Percentiles rank a stretch among this genome's conserved stretches.
Evolutionary conservation across 2,888 invertebrate species (phyloP).

Genomic region (Patella ulyssiponensis): DNA sequence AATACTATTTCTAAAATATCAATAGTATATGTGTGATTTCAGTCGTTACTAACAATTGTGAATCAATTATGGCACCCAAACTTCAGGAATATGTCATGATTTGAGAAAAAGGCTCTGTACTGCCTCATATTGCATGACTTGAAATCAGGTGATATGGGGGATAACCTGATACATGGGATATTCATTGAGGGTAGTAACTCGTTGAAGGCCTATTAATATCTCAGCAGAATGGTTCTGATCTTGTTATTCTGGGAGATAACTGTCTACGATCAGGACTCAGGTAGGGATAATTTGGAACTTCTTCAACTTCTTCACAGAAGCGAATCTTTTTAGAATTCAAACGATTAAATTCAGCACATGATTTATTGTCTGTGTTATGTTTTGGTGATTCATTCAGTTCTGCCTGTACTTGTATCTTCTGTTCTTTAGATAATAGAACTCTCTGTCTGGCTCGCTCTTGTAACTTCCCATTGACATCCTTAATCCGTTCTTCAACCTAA

Average conservation of each 20-base stretch:
- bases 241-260: neutral
- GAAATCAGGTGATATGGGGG: too few relatives aligned
- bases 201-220: too few relatives aligned
- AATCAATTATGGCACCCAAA: too few relatives aligned
- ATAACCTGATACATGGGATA: too few relatives aligned
- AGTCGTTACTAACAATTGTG: too few relatives aligned
- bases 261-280: neutral
- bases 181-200: too few relatives aligned
- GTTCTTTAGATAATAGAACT: neutral
- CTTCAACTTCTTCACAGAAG: slow-evolving; percentile 1
- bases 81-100: too few relatives aligned
- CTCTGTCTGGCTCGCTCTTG: neutral
- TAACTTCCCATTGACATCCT: neutral
- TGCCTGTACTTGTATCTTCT: neutral
- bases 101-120: too few relatives aligned
- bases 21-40: too few relatives aligned
- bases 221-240: neutral
- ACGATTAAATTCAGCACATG: neutral
- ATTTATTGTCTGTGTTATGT: too few relatives aligned
- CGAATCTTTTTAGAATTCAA: neutral
- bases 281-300: neutral
- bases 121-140: too few relatives aligned
- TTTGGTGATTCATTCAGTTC: neutral
- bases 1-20: too few relatives aligned
- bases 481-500: neutral